A percentile compares a stretch with the other conserved stretches of the same genome.
These are phyloP conservation scores for Psilopogon haemacephalus DNA, from an alignment of 2,113 vertebrate species.

Conservation along the genomic window DNA sequence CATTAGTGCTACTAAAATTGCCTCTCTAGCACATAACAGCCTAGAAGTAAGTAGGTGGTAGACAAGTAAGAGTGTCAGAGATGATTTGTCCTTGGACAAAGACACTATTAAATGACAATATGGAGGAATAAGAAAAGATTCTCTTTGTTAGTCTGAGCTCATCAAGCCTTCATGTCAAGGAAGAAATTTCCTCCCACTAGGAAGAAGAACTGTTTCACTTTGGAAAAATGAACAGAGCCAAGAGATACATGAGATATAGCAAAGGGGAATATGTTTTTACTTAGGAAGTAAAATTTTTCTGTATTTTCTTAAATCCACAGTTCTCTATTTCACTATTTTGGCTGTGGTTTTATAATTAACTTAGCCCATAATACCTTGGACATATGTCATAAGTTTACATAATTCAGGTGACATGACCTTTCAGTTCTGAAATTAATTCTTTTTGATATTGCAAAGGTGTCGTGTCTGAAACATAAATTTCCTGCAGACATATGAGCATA, in stretches of 20 bases:
- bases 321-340: not conserved
- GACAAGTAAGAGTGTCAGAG: not conserved
- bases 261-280: not conserved
- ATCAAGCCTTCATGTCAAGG: not conserved
- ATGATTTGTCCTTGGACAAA: conserved; percentile 18
- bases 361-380: not conserved
- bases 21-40: not conserved
- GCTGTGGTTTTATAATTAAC: not conserved
- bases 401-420: not conserved
- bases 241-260: not conserved
- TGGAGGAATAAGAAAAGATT: not conserved
- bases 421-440: conserved; percentile 13
- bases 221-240: not conserved
- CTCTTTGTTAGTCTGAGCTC: not conserved
- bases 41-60: not conserved
- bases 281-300: not conserved
- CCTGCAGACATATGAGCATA: not conserved
- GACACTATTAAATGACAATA: not conserved
- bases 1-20: not conserved
- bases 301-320: not conserved
- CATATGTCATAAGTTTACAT: not conserved
- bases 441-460: not conserved
- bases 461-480: not conserved
- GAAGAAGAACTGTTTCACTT: not conserved
- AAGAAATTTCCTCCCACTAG: not conserved